Percentiles rank a stretch among this genome's conserved stretches.
Conservation (phyloP, 2,888 invertebrate genomes). For the Panorpa germanica region DNA sequence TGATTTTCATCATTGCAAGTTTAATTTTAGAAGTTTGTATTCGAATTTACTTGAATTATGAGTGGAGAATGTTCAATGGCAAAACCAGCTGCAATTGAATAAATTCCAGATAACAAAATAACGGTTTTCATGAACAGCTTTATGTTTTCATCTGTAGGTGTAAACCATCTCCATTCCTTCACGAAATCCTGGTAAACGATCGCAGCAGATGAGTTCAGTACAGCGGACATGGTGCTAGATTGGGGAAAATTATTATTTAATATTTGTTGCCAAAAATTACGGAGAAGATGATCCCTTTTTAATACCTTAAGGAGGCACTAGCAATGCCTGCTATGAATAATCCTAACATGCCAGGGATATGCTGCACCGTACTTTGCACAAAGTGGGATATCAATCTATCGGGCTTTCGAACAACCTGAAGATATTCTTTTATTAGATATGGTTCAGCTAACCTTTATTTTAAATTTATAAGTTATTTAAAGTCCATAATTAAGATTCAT, state of each 20-base stretch:
- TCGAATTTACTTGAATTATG: too few species aligned
- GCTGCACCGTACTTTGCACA: conserved; percentile 31
- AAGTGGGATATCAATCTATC: conserved; percentile 34
- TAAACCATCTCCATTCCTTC: conserved; percentile 20
- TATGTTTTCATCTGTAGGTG: conserved; percentile 24
- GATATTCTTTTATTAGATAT: too few species aligned
- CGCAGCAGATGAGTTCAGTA: conserved; percentile 31
- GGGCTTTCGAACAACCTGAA: conserved; percentile 19
- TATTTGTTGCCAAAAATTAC: neutral
- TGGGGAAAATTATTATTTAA: conserved; percentile 3
- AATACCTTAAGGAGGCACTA: conserved; percentile 32
- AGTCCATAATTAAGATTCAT: too few species aligned
- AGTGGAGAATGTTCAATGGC: too few species aligned
- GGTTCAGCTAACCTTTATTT: too few species aligned
- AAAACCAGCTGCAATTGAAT: conserved; percentile 35
- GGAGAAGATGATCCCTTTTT: neutral
- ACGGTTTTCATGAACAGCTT: conserved; percentile 28
- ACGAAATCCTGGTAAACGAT: conserved; percentile 36
- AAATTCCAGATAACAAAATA: conserved; percentile 26
- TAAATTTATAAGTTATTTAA: too few species aligned
- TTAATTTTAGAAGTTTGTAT: too few species aligned
- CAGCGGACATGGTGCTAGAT: conserved; percentile 33
- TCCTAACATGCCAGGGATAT: conserved; percentile 33
- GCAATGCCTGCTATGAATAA: conserved; percentile 41
- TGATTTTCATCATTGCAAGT: too few species aligned